These are phyloP conservation scores for Neodon shergylaensis DNA, from an alignment of 2,113 vertebrate species.

Conservation along the genomic window DNA sequence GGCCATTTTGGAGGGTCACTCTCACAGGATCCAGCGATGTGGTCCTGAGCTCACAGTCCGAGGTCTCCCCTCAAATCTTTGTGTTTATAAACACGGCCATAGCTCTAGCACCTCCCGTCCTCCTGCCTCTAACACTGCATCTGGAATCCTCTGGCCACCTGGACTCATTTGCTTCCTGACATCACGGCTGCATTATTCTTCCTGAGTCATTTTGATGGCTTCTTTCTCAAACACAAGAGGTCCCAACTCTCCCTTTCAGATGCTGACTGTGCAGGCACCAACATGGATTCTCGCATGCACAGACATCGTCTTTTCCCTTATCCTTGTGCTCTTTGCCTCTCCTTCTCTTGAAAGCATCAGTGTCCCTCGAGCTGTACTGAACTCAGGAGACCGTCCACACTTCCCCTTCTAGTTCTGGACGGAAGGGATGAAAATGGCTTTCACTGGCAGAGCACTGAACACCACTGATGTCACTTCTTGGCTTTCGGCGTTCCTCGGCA, in stretches of 20 bases:
- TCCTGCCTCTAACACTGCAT: not conserved
- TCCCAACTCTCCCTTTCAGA: not conserved
- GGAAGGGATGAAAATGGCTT: not conserved
- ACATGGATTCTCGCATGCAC: not conserved
- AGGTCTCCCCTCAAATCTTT: not conserved
- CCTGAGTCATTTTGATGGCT: conserved; percentile 10
- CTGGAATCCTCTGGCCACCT: not conserved
- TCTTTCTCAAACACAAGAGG: conserved; percentile 11
- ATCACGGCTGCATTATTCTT: not conserved
- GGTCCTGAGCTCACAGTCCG: not conserved
- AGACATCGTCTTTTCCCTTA: no score
- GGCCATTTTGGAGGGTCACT: not conserved
- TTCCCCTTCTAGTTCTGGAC: not conserved
- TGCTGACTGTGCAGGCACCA: not conserved
- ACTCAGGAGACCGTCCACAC: not conserved
- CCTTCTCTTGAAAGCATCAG: not conserved
- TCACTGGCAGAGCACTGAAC: not conserved
- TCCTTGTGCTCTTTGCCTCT: not conserved
- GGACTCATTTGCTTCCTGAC: not conserved
- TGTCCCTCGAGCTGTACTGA: not conserved
- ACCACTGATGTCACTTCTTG: not conserved
- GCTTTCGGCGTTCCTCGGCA: not conserved
- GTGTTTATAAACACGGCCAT: not conserved
- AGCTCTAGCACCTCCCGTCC: not conserved
- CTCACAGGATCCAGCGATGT: not conserved